Conservation (phyloP, 1,140 invertebrate species). For the Mizuhopecten yessoensis region DNA sequence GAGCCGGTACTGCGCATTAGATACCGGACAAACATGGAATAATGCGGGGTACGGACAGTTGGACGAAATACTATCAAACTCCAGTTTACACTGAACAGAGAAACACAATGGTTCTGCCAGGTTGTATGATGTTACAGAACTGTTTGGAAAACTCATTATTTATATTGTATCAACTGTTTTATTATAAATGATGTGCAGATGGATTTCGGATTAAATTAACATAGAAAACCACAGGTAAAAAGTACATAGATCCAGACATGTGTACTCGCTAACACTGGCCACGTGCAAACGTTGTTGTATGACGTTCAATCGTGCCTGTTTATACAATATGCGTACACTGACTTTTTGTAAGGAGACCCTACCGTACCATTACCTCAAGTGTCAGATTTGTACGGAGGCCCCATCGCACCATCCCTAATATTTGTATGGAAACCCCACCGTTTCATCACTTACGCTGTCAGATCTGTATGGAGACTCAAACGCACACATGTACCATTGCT, state of each 20-base stretch:
- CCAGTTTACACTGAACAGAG: neutral
- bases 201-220: slow-evolving; percentile 15
- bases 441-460: no score
- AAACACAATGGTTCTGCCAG: neutral
- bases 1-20: neutral
- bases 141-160: neutral
- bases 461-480: no score
- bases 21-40: neutral
- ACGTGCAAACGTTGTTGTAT: neutral
- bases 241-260: neutral
- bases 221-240: slow-evolving; percentile 32
- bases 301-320: neutral
- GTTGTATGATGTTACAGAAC: neutral
- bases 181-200: slow-evolving; percentile 4
- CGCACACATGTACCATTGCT: no score
- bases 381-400: no score
- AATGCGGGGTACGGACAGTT: neutral
- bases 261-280: neutral
- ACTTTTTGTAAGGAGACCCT: neutral
- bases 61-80: neutral
- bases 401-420: no score
- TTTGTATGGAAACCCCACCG: no score
- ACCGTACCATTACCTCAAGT: no score
- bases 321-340: neutral
- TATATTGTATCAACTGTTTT: neutral